A percentile compares a stretch with the other conserved stretches of the same genome.
Conservation (phyloP, 2,888 invertebrate genomes). For the Hofmannophila pseudospretella region DNA sequence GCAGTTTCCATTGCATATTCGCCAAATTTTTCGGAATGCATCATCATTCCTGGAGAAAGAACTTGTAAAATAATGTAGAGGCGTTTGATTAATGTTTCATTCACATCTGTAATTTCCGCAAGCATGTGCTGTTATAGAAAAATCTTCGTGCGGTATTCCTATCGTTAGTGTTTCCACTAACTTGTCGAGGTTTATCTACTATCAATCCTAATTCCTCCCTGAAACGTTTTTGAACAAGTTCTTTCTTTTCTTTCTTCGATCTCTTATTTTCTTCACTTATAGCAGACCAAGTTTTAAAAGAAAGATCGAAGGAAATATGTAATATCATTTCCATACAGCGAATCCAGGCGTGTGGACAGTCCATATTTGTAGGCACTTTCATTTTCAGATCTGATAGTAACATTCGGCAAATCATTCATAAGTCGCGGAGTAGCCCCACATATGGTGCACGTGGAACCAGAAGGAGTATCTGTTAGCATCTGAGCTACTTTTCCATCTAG, state of each 20-base stretch:
- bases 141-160: slow-evolving; percentile 14
- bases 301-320: slow-evolving; percentile 3
- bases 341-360: slow-evolving; percentile 9
- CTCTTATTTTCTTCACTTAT: slow-evolving; percentile 11
- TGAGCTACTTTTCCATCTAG: slow-evolving; percentile 18
- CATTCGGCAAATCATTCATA: slow-evolving; percentile 14
- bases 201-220: too few species aligned
- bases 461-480: slow-evolving; percentile 17
- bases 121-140: slow-evolving; percentile 4
- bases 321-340: slow-evolving; percentile 8
- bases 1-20: slow-evolving; percentile 9
- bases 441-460: slow-evolving; percentile 13
- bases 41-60: too few species aligned
- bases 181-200: slow-evolving; percentile 11
- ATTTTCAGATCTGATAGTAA: not conserved
- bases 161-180: slow-evolving; percentile 11
- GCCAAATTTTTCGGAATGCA: too few species aligned
- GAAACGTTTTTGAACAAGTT: not conserved
- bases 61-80: too few species aligned
- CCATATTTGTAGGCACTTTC: slow-evolving; percentile 6
- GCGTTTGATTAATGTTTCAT: too few species aligned
- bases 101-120: too few species aligned
- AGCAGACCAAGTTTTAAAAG: slow-evolving; percentile 10
- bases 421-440: slow-evolving; percentile 18
- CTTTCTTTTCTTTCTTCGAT: slow-evolving; percentile 4